A percentile compares a stretch with the other conserved stretches of the same genome.
These are phyloP conservation scores for Nycticebus coucang DNA, from an alignment of 2,113 vertebrate species.

Conservation along the genomic window DNA sequence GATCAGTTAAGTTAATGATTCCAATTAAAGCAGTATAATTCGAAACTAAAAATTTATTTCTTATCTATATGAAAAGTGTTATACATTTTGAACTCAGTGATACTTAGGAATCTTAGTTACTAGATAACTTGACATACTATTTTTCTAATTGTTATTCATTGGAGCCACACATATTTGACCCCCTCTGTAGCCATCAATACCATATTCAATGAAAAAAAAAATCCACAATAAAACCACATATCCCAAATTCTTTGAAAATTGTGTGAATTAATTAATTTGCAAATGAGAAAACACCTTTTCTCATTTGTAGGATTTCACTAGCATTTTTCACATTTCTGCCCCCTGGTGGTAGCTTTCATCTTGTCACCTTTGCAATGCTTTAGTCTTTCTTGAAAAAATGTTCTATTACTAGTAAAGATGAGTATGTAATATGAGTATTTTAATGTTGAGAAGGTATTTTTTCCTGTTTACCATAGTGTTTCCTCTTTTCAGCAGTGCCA, in stretches of 20 bases:
- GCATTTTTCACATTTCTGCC: constrained; percentile 58
- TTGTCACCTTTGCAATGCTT: not conserved
- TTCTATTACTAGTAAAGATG: not conserved
- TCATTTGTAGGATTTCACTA: not conserved
- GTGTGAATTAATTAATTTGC: not conserved
- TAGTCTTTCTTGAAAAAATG: not conserved
- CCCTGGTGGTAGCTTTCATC: constrained; percentile 57
- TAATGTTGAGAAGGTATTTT: not conserved
- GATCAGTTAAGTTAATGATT: not conserved
- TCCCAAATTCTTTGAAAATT: constrained; percentile 20
- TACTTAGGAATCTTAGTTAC: not conserved
- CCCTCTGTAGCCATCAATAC: not conserved
- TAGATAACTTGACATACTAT: not conserved
- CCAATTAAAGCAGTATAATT: not conserved
- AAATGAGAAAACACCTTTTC: not conserved
- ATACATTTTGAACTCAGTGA: not conserved
- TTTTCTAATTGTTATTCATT: constrained; percentile 20
- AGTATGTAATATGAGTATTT: not conserved
- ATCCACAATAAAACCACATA: not conserved
- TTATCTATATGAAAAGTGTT: not conserved
- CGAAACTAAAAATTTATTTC: not conserved
- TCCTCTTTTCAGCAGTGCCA: not conserved
- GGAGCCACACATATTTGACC: not conserved
- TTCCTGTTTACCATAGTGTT: not conserved
- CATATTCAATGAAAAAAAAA: not conserved